phyloP scores from a whole-genome alignment of 2,797 vertebrate species.

The Hybognathus amarus region DNA sequence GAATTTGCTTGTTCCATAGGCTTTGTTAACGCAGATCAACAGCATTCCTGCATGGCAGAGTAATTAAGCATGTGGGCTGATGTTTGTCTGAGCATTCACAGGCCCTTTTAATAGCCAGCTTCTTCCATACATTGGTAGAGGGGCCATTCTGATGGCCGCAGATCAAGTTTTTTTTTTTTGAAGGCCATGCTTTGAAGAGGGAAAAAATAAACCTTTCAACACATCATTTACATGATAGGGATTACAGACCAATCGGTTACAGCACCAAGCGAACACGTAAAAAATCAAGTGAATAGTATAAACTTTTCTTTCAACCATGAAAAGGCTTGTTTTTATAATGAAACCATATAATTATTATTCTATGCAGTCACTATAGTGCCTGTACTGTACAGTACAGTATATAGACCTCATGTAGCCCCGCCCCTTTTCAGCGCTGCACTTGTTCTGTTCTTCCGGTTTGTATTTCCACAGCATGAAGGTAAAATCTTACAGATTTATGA shows the following conservation, averaged over 20 bases:
- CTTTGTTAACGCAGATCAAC: constrained; percentile 52
- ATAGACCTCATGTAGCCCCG: background rate
- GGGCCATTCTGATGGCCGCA: constrained; percentile 35
- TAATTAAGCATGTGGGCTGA: constrained; percentile 51
- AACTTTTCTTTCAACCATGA: constrained; percentile 5
- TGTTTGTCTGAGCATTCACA: constrained; percentile 47
- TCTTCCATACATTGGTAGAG: constrained; percentile 36
- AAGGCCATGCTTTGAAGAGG: background rate
- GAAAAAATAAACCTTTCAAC: background rate
- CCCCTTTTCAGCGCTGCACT: background rate
- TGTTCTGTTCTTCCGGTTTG: background rate
- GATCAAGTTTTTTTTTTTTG: background rate
- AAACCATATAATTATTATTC: constrained; percentile 25
- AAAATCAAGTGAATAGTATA: constrained; percentile 12
- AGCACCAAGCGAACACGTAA: background rate
- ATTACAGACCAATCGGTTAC: constrained; percentile 1
- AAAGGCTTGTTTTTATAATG: constrained; percentile 14
- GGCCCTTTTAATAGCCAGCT: constrained; percentile 44
- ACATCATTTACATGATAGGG: background rate
- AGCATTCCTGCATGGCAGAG: constrained; percentile 53
- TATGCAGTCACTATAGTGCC: background rate
- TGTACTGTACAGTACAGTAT: background rate
- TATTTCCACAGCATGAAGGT: background rate
- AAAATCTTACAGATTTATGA: background rate
- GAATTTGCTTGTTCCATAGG: constrained; percentile 49